Evolutionary conservation across 2,113 vertebrate species (phyloP).

Genomic region (Donacobius atricapilla): DNA sequence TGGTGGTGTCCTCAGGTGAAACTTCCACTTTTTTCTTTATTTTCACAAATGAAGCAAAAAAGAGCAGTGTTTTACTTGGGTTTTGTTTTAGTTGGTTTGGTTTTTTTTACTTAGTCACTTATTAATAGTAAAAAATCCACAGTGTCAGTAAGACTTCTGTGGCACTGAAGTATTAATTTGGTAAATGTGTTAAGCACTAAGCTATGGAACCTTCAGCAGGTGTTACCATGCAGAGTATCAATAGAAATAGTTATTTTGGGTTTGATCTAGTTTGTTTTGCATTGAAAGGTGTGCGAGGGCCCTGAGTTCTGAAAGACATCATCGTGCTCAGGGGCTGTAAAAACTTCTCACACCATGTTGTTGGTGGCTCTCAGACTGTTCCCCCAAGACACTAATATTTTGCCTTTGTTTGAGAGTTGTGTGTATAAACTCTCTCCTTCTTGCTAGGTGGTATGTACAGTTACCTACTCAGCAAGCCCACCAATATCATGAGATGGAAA

Average conservation of each 20-base stretch:
- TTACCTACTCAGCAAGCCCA: conserved; percentile 86
- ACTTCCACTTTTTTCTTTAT: neutral
- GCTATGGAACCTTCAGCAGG: neutral
- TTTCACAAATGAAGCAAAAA: neutral
- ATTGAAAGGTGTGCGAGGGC: neutral
- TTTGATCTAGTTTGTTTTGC: neutral
- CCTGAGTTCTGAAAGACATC: neutral
- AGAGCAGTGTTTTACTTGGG: neutral
- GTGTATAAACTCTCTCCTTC: conserved; percentile 24
- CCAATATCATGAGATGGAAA: conserved; percentile 82
- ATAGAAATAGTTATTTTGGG: neutral
- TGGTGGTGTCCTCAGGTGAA: conserved; percentile 81
- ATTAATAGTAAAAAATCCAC: neutral
- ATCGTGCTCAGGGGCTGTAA: neutral
- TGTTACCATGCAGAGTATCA: neutral
- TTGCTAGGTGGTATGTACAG: conserved; percentile 83
- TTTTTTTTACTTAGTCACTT: neutral
- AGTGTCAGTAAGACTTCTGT: neutral
- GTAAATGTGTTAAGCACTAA: neutral
- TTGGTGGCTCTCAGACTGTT: neutral
- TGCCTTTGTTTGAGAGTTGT: neutral
- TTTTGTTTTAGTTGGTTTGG: neutral
- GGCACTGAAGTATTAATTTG: neutral
- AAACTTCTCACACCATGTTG: neutral
- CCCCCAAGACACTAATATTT: neutral